Percentiles rank a stretch among this genome's conserved stretches.
Evolutionary conservation across 23 tunicate genomes (phyloP).

Genomic region (Ascidia mentula): DNA sequence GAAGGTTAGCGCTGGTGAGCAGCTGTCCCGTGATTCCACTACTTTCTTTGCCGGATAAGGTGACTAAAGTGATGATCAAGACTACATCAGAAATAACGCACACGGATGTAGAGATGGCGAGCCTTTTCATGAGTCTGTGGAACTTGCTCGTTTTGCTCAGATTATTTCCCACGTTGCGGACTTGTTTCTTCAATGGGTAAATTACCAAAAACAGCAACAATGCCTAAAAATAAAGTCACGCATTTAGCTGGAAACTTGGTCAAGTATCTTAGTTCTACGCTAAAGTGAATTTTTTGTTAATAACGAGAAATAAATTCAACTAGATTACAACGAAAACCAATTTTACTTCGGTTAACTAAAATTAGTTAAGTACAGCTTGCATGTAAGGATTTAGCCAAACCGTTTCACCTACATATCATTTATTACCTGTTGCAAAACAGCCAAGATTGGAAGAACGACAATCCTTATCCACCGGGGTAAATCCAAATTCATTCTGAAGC

Average conservation of each 20-base stretch:
- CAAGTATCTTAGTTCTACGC: too few species aligned
- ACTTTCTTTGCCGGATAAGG: not conserved
- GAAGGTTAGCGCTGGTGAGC: not conserved
- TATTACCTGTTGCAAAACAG: not conserved
- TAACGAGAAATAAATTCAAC: too few species aligned
- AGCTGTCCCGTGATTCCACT: not conserved
- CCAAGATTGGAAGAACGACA: not conserved
- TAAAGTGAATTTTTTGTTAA: too few species aligned
- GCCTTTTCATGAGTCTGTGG: not conserved
- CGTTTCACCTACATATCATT: not conserved
- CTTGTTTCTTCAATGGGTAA: constrained; percentile 11
- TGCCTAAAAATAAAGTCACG: too few species aligned
- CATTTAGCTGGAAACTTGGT: too few species aligned
- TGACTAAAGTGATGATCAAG: not conserved
- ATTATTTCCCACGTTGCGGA: not conserved
- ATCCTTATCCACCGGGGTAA: not conserved
- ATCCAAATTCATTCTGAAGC: not conserved
- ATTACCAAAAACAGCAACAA: not conserved
- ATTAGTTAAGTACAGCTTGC: too few species aligned
- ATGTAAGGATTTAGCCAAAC: not conserved
- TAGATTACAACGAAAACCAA: too few species aligned
- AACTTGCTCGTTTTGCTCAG: not conserved
- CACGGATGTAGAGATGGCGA: not conserved
- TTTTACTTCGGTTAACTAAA: too few species aligned
- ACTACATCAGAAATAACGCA: not conserved